Evolutionary conservation across 1,140 invertebrate species (phyloP).

Genomic region (Aphidius gifuensis): DNA sequence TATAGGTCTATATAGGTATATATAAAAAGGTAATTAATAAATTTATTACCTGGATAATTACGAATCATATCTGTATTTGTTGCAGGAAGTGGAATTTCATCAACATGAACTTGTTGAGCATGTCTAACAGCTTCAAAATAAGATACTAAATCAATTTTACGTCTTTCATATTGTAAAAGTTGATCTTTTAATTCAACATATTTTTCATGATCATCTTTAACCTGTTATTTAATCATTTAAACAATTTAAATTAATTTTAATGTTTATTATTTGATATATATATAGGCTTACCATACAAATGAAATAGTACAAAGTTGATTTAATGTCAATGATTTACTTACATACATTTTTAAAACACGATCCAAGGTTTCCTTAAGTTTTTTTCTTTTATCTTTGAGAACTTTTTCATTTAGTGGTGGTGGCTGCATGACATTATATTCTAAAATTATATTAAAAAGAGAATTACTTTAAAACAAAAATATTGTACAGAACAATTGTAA

Average conservation of each 20-base stretch:
- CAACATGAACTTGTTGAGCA: conserved; percentile 93
- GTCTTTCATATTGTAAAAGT: conserved; percentile 90
- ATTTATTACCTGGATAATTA: conserved; percentile 54
- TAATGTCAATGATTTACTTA: conserved; percentile 63
- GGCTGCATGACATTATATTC: conserved; percentile 94
- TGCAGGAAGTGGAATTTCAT: conserved; percentile 91
- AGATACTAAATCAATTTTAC: conserved; percentile 78
- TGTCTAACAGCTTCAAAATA: conserved; percentile 94
- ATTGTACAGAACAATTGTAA: background rate
- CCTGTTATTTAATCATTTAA: conserved; percentile 53
- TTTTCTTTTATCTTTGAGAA: conserved; percentile 93
- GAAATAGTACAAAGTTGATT: background rate
- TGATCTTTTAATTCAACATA: conserved; percentile 87
- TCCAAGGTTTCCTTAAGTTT: conserved; percentile 95
- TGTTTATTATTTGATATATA: no score
- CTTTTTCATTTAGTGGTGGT: conserved; percentile 93
- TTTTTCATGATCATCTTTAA: conserved; percentile 95
- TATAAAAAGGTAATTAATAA: no score
- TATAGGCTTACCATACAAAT: no score
- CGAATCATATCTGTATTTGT: conserved; percentile 45
- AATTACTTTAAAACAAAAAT: conserved; percentile 1
- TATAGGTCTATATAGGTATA: conserved; percentile 16
- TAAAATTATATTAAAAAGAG: conserved; percentile 52
- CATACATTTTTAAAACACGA: conserved; percentile 91
- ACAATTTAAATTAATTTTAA: background rate